Evolutionary conservation across 2,113 vertebrate genomes (phyloP), one percentile per base, ranked within the genome.

Genomic region (Holacanthus passer): DNA sequence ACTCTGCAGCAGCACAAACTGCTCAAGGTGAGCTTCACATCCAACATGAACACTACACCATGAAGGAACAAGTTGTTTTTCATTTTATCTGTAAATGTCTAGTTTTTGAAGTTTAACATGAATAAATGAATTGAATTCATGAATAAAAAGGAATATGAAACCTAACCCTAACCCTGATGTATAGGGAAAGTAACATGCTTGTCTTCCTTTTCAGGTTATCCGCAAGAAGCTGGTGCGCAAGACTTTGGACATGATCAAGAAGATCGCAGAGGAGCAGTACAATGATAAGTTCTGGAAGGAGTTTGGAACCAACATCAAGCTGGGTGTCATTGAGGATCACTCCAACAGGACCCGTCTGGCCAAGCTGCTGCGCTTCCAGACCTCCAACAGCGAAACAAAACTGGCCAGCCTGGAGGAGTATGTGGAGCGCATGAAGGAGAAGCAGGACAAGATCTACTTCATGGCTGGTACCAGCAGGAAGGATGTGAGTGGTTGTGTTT

Each of bases 231-330:
- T 99, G 82, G 98, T 99, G 56, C 98, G 98, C 60, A 99, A 99
- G 94, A 98, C 98, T 71, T 94, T 99, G 88, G 98, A 99, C 85
- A 99, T 99, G 98, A 99, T 99, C 86, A 99, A 99, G 95, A 99
- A 99, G 92, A 99, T 99, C 17, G 97, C 98, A 8, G 98, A 99
- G 86, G 98, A 98, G 66, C 96, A 97, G 24, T 99, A 99, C 93
- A 97, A 98, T 0, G 97, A 99, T 0, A 98, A 97, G 13, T 99
- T 99, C 89, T 99, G 98, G 98, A 99, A 99, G 83, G 98, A 99
- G 94, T 99, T 99, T 84, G 98, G 98, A 73, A 99, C 98, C 27
- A 99, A 99, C 82, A 95, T 99, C 63, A 99, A 99, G 93, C 96
- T 99, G 85, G 98, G 98, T 17, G 98, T 99, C 74, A 99, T 99